These are phyloP conservation scores for Gadopsis marmoratus DNA, from an alignment of 2,797 vertebrate species.

Conservation along the genomic window DNA sequence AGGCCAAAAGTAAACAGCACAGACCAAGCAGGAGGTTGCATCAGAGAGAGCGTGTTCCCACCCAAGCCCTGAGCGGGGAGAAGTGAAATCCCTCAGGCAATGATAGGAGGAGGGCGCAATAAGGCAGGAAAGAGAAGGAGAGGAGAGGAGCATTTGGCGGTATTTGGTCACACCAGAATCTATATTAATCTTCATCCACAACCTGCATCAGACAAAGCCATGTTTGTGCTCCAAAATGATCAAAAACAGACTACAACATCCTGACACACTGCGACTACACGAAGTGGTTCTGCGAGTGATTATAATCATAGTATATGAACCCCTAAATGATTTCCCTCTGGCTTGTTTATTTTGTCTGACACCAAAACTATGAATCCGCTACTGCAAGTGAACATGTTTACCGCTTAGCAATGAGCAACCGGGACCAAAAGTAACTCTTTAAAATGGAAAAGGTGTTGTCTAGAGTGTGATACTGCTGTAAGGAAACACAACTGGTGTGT, in stretches of 20 bases:
- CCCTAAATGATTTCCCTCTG: neutral
- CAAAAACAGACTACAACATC: slow-evolving; percentile 18
- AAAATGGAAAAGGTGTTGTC: neutral
- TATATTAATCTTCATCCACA: slow-evolving; percentile 13
- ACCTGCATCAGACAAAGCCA: neutral
- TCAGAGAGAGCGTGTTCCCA: slow-evolving; percentile 32
- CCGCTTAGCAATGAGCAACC: neutral
- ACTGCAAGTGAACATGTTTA: neutral
- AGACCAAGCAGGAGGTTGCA: slow-evolving; percentile 40
- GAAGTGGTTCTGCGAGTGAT: neutral
- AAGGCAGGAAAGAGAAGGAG: neutral
- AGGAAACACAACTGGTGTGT: neutral
- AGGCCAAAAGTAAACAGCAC: slow-evolving; percentile 41
- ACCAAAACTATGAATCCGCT: neutral
- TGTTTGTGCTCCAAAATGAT: slow-evolving; percentile 1
- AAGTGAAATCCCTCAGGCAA: neutral
- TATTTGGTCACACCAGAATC: slow-evolving; percentile 4
- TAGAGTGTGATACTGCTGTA: neutral
- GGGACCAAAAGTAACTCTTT: neutral
- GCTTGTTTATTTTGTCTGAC: neutral
- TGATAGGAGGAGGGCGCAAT: neutral
- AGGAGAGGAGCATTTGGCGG: neutral
- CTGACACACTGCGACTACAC: slow-evolving; percentile 2
- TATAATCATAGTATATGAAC: neutral
- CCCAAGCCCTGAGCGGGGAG: slow-evolving; percentile 16